Conservation (phyloP, 1,140 invertebrate species). For the Rhagoletis pomonella region DNA sequence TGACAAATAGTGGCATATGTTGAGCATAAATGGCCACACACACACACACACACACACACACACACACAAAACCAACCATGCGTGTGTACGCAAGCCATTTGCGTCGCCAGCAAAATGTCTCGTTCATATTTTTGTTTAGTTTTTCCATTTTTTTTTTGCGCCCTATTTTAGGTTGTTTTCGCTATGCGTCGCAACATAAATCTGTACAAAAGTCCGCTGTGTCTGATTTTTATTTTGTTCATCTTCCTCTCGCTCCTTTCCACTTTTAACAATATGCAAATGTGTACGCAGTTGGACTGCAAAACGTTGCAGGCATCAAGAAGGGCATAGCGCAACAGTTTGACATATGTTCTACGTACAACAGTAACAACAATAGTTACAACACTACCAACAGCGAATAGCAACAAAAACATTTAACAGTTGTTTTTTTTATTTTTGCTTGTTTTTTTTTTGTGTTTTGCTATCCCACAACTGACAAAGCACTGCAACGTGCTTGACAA, state of each 20-base stretch:
- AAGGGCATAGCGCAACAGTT: slow-evolving; percentile 5
- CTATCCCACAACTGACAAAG: slow-evolving; percentile 16
- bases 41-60: slow-evolving; percentile 1
- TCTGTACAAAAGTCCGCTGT: slow-evolving; percentile 4
- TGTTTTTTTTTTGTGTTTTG: not conserved
- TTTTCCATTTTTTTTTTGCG: not conserved
- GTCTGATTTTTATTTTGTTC: not conserved
- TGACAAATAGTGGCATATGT: slow-evolving; percentile 53
- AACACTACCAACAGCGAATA: not conserved
- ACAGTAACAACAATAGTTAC: not conserved
- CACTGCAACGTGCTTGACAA: slow-evolving; percentile 1
- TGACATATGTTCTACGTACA: slow-evolving; percentile 12
- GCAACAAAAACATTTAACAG: slow-evolving; percentile 30
- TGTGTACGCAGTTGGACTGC: not conserved
- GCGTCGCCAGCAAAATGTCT: not conserved
- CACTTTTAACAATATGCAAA: not conserved
- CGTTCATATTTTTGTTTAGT: slow-evolving; percentile 4
- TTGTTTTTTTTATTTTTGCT: slow-evolving; percentile 34
- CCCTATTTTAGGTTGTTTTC: not conserved
- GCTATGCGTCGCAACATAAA: not conserved
- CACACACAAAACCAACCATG: not conserved
- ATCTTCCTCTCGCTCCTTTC: not conserved
- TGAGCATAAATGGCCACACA: slow-evolving; percentile 15
- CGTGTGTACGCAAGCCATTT: not conserved
- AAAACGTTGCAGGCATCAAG: not conserved